Conservation (phyloP, 2,113 vertebrate species). For the Sylvia atricapilla region DNA sequence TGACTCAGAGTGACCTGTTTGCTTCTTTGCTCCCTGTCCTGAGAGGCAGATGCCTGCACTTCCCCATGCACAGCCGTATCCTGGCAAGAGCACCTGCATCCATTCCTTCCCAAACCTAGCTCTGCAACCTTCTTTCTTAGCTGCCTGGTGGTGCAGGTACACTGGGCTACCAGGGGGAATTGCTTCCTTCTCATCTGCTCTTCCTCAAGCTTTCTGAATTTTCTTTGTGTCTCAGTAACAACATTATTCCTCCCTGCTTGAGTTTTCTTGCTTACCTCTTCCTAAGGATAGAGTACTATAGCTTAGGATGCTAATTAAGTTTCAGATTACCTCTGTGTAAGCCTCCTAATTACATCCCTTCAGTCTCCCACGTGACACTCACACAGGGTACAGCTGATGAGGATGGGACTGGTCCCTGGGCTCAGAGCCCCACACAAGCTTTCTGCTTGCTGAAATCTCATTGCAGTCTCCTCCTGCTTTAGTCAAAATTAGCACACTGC, state of each 20-base stretch:
- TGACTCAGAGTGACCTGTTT: background rate
- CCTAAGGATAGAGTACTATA: background rate
- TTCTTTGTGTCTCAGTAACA: background rate
- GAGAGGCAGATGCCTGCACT: rapidly evolving
- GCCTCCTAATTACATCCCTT: background rate
- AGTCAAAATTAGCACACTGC: background rate
- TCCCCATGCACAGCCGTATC: background rate
- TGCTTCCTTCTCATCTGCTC: background rate
- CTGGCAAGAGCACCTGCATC: rapidly evolving
- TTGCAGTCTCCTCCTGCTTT: background rate
- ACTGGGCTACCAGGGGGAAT: background rate
- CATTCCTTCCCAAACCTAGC: background rate
- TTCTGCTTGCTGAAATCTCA: background rate
- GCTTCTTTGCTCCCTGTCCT: background rate
- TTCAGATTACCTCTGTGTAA: background rate
- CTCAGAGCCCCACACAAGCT: background rate
- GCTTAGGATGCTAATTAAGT: background rate
- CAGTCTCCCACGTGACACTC: background rate
- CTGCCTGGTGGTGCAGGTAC: background rate
- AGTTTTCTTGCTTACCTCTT: background rate
- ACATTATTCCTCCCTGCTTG: background rate
- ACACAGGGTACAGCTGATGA: background rate
- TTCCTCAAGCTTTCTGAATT: background rate
- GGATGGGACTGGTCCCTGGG: background rate
- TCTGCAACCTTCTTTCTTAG: background rate